These are phyloP conservation scores for Listrodromus nycthemerus DNA, from an alignment of 2,888 invertebrate species.

Conservation along the genomic window DNA sequence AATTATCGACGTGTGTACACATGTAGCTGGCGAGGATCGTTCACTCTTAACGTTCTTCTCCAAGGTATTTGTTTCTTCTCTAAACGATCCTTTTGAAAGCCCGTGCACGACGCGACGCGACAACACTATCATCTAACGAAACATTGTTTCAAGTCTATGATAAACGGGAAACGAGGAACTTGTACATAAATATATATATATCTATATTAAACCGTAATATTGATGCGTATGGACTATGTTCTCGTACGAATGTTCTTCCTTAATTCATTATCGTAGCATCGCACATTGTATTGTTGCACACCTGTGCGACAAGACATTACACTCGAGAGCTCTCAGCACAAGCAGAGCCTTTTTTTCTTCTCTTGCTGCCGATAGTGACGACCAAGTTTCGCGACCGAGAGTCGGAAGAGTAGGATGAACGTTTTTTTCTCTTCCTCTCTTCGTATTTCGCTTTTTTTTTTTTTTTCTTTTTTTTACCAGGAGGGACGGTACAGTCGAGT, in stretches of 20 bases:
- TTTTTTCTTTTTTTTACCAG: constrained; percentile 44
- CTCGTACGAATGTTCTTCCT: constrained; percentile 40
- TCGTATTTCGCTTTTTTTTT: constrained; percentile 38
- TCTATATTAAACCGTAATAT: constrained; percentile 76
- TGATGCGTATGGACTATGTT: constrained; percentile 72
- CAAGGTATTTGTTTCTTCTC: background rate
- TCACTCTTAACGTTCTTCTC: background rate
- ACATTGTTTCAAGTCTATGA: constrained; percentile 68
- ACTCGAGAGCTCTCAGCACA: constrained; percentile 17
- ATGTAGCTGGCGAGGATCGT: constrained; percentile 22
- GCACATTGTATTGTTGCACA: constrained; percentile 9
- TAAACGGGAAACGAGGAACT: constrained; percentile 81
- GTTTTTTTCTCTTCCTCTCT: background rate
- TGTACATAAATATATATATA: constrained; percentile 83
- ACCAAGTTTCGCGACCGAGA: constrained; percentile 34
- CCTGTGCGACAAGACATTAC: constrained; percentile 14
- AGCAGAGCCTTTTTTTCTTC: constrained; percentile 44
- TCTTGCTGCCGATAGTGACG: constrained; percentile 30
- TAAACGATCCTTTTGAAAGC: constrained; percentile 28
- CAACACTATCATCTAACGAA: constrained; percentile 73
- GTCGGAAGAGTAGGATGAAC: constrained; percentile 50
- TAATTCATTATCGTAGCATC: constrained; percentile 29
- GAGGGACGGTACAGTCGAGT: constrained; percentile 69
- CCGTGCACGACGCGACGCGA: constrained; percentile 65
- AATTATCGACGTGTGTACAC: constrained; percentile 23